A percentile compares a stretch with the other conserved stretches of the same genome.
Evolutionary conservation across 2,113 vertebrate genomes (phyloP).

Genomic region (Rhinoderma darwinii): DNA sequence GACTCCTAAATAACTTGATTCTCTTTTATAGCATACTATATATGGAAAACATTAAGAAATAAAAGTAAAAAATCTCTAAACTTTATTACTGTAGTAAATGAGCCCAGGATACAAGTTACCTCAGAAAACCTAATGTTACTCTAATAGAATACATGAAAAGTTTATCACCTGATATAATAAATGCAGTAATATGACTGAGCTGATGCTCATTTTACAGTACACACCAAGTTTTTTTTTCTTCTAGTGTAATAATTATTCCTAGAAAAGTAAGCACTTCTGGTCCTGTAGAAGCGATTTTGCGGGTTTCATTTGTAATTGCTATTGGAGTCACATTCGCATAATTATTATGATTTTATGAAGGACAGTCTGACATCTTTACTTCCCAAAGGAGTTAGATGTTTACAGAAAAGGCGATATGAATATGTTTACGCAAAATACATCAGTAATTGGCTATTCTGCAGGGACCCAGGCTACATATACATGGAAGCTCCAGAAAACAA

Average conservation of each 20-base stretch:
- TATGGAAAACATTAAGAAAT: not conserved
- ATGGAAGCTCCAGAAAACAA: slow-evolving; percentile 3
- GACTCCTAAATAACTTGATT: too few relatives aligned
- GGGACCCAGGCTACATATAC: not conserved
- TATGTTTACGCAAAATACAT: slow-evolving; percentile 37
- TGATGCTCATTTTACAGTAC: not conserved
- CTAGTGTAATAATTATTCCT: not conserved
- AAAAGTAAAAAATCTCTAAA: not conserved
- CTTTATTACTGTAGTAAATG: not conserved
- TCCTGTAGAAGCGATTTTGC: not conserved
- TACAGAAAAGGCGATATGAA: slow-evolving; percentile 23
- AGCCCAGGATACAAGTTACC: not conserved
- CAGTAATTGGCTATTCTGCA: slow-evolving; percentile 39
- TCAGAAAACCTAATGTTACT: not conserved
- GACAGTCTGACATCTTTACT: slow-evolving; percentile 9
- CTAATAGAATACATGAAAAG: not conserved
- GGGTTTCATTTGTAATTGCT: not conserved
- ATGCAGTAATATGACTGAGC: not conserved
- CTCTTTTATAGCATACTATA: not conserved
- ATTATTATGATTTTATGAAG: slow-evolving; percentile 25
- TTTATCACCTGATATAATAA: not conserved
- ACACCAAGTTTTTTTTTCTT: not conserved
- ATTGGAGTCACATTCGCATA: slow-evolving; percentile 34
- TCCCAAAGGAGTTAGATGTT: slow-evolving; percentile 8
- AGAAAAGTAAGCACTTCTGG: not conserved